Conservation (phyloP, 1,140 invertebrate species). For the Drosophila setifemur region DNA sequence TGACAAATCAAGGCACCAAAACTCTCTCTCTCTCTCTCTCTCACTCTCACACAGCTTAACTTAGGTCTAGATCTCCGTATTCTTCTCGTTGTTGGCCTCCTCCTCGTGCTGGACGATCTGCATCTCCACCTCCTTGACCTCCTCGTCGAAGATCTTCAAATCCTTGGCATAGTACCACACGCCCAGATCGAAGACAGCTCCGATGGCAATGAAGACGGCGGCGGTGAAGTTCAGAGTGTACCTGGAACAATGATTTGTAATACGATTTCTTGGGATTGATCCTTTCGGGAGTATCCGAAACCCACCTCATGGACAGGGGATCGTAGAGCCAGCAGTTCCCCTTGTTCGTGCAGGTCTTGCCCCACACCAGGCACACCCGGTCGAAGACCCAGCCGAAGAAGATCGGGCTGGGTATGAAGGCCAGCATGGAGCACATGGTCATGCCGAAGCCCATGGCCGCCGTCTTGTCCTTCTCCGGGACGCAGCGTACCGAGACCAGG, state of each 20-base stretch:
- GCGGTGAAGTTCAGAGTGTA: constrained; percentile 87
- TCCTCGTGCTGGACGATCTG: constrained; percentile 76
- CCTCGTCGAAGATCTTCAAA: constrained; percentile 88
- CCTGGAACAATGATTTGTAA: constrained; percentile 20
- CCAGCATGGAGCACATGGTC: constrained; percentile 87
- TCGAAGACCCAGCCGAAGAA: constrained; percentile 89
- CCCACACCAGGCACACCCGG: constrained; percentile 88
- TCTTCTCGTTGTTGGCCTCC: constrained; percentile 69
- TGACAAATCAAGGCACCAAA: constrained; percentile 39
- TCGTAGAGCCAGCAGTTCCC: constrained; percentile 90
- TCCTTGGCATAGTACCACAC: constrained; percentile 88
- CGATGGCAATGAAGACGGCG: constrained; percentile 86
- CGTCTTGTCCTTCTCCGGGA: constrained; percentile 88
- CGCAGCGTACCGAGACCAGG: constrained; percentile 87
- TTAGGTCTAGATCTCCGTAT: constrained; percentile 74
- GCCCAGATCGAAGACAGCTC: constrained; percentile 86
- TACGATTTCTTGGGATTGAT: not conserved
- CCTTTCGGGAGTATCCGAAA: constrained; percentile 7
- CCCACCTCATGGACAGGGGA: constrained; percentile 85
- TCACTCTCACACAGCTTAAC: constrained; percentile 27
- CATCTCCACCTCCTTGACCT: constrained; percentile 83
- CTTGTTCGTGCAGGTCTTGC: constrained; percentile 87
- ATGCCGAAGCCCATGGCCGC: constrained; percentile 88
- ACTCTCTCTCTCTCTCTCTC: constrained; percentile 34
- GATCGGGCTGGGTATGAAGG: constrained; percentile 89